Conservation (phyloP, 2,888 invertebrate species). For the Andrena fulva region DNA sequence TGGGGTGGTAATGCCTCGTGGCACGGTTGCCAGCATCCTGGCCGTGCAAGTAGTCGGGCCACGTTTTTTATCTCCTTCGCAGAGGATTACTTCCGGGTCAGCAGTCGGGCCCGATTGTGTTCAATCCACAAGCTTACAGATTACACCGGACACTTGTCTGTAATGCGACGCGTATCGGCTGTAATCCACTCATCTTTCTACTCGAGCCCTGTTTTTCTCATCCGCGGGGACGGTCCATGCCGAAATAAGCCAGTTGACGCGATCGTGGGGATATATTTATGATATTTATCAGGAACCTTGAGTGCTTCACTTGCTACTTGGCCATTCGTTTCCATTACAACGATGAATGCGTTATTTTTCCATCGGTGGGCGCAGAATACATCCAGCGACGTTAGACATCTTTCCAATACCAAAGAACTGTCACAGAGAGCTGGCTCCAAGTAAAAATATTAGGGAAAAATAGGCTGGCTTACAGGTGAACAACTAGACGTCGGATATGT, state of each 20-base stretch:
- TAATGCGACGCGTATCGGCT: slow-evolving; percentile 52
- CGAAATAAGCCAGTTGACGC: not conserved
- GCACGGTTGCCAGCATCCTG: slow-evolving; percentile 29
- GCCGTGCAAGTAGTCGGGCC: slow-evolving; percentile 26
- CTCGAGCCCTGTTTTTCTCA: not conserved
- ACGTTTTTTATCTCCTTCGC: slow-evolving; percentile 68
- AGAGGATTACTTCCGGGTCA: slow-evolving; percentile 77
- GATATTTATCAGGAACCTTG: not conserved
- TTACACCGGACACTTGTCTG: slow-evolving; percentile 67
- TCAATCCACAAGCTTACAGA: slow-evolving; percentile 69
- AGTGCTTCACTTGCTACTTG: not conserved
- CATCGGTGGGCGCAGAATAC: not conserved
- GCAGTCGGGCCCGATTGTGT: slow-evolving; percentile 65
- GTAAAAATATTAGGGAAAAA: not conserved
- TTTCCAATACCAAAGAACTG: not conserved
- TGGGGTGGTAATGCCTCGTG: slow-evolving; percentile 37
- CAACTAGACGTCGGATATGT: not conserved
- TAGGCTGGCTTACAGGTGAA: not conserved
- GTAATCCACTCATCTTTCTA: slow-evolving; percentile 44
- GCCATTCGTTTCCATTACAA: not conserved
- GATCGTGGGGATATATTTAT: not conserved
- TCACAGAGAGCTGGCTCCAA: not conserved
- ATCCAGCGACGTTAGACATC: not conserved
- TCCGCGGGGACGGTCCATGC: not conserved
- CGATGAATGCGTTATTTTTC: not conserved